Base-by-base conservation (phyloP, 2,797 vertebrate species). In the Channallabes apus region DNA sequence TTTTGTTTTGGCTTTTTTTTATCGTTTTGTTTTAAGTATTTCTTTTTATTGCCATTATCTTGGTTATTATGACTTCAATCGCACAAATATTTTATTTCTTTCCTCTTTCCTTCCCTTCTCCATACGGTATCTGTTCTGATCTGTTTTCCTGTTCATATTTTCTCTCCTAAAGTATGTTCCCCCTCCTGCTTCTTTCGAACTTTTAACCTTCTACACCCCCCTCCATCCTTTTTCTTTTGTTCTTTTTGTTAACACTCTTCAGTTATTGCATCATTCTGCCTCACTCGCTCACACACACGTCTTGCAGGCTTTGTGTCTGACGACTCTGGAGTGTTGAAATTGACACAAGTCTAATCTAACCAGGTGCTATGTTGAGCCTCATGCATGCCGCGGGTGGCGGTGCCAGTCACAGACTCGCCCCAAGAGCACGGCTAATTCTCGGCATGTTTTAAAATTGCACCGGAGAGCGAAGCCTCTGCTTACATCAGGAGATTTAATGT, bases 341-440 rank as follows among this genome's bases (percentile, higher is more conserved):
- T 87, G 89, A 88, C 90, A 92, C 91, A 82, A 88, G 91, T 91
- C 90, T 90, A 89, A 88, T 91, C 86, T 91, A 91, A 93, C 92
- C 88, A 91, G 92, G 91, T 88, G 84, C 90, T 84, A 83, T 73
- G 86, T 88, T 58, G 80, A 89, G 80, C 83, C 85, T 88, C 22
- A 54, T 41, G 61, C 88, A 90, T 89, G 89, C 91, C 86, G 91
- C 84, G 84, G 82, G 90, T 72, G 83, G 90, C 89, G 89, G 84
- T 11, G 77, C 85, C 87, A 84, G 88, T 80, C 86, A 84, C 65
- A 72, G 75, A 51, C 82, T 81, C 65, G 29, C n/a, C 84, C 87
- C 59, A 82, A 80, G 90, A 89, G 76, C 86, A 68, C 15, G 46
- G 46, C 65, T 80, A 79, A 82, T 84, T 88, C 86, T 85, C 15